phyloP scores from a whole-genome alignment of 92 coral and sea anemone species.

The Porites lobata region DNA sequence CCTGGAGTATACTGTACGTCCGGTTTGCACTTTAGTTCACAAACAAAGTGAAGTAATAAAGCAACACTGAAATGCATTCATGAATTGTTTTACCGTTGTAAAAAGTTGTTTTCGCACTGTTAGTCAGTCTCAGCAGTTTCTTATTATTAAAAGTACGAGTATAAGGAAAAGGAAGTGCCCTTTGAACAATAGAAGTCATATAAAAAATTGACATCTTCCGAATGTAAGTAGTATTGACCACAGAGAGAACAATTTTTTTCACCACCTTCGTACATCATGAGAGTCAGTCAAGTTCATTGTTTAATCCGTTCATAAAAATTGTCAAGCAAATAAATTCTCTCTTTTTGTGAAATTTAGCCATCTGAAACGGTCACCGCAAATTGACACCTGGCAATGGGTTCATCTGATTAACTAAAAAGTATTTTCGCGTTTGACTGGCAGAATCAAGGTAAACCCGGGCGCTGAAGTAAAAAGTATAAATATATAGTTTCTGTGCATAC shows the following conservation, averaged over 20 bases:
- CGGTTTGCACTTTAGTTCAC: not conserved
- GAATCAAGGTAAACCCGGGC: no score
- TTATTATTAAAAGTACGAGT: not conserved
- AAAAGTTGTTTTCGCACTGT: not conserved
- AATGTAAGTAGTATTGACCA: not conserved
- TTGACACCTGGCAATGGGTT: no score
- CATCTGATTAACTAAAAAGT: no score
- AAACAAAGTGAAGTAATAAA: constrained; percentile 18
- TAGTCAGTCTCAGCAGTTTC: not conserved
- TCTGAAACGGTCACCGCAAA: no score
- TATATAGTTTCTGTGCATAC: no score
- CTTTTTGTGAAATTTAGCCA: no score
- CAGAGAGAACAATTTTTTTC: not conserved
- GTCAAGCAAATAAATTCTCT: no score
- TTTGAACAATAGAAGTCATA: not conserved
- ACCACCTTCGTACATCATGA: not conserved
- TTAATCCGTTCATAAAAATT: no score
- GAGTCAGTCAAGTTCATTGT: no score
- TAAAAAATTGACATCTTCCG: not conserved
- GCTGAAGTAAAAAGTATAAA: no score
- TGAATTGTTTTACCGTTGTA: constrained; percentile 8
- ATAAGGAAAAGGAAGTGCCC: not conserved
- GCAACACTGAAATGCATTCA: not conserved
- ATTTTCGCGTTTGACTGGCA: no score
- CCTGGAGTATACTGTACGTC: not conserved